Conservation (phyloP, 2,113 vertebrate genomes). For the Etia nguti region DNA sequence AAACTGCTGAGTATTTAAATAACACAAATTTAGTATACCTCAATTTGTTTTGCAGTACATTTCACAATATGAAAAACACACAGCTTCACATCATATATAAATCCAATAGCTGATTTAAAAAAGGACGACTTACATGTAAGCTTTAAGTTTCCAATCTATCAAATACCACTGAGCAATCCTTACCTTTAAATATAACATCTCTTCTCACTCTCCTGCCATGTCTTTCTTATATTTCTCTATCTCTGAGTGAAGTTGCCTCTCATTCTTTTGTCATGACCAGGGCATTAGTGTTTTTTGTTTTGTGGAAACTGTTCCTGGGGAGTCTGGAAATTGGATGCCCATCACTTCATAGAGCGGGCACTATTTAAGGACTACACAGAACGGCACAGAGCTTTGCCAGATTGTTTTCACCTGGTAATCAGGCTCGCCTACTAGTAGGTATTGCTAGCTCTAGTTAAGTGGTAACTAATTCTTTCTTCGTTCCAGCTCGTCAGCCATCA, state of each 20-base stretch:
- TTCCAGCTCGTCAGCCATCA: no score
- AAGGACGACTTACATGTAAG: neutral
- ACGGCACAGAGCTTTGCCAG: no score
- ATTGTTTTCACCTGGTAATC: no score
- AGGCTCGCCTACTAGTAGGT: no score
- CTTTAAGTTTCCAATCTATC: neutral
- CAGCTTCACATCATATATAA: neutral
- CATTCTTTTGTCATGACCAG: neutral
- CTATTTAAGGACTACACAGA: no score
- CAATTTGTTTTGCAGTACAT: neutral
- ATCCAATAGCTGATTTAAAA: neutral
- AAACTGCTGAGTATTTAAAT: neutral
- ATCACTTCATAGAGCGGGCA: no score
- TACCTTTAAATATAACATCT: neutral
- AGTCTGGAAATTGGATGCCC: no score
- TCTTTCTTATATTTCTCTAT: neutral
- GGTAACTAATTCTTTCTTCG: no score
- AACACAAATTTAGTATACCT: neutral
- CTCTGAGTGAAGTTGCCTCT: neutral
- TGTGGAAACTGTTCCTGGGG: neutral
- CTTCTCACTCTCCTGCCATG: neutral
- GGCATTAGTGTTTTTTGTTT: neutral
- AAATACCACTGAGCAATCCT: neutral
- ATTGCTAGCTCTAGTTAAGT: no score
- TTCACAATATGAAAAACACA: neutral